Evolutionary conservation across 92 coral and sea anemone species (phyloP), one percentile per base, ranked within the genome.

Genomic region (Nematostella vectensis): DNA sequence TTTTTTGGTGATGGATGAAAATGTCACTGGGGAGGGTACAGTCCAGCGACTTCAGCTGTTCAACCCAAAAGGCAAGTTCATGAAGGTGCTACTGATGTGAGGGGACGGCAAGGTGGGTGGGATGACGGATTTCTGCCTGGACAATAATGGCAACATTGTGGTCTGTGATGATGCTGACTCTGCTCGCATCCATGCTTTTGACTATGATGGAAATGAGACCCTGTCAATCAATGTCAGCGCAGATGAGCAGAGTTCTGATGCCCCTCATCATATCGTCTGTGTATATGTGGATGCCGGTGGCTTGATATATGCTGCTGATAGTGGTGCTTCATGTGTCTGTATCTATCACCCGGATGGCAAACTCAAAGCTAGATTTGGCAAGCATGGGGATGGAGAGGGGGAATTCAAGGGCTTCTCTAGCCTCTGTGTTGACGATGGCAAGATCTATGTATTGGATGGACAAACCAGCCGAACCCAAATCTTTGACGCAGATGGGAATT

Each of bases 11-110:
- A 27, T 89, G 59, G 97, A 89, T 31, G 78, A 89, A 47, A 63
- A 89, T 44, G 63, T 71, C 10, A 80, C 64, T 19, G 95, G 95
- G 0, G 57, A 59, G 51, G 69, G 71, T 13, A 77, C 91, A 0
- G 63, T 77, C 29, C 97, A 89, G 55, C 64, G 97, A 9, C 54
- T 89, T 15, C 97, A 89, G 62, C 75, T 89, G 11, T 89, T 89
- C 63, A 55, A 54, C 36, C 50, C 68, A 29, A 62, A 64, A 25
- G 97, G 97, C 8, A 82, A 83, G 33, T 77, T 77, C 47, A 29
- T 78, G 45, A 85, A 62, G 73, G 61, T 77, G 0, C 50, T 89
- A 40, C 59, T 89, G 58, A 72, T 69, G 31, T 74, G 95, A 27
- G 97, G 91, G n/a, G 63, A 61, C 10, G 91, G 83, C 4, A 83